phyloP scores from a whole-genome alignment of 2,113 vertebrate species.

The Charina bottae region DNA sequence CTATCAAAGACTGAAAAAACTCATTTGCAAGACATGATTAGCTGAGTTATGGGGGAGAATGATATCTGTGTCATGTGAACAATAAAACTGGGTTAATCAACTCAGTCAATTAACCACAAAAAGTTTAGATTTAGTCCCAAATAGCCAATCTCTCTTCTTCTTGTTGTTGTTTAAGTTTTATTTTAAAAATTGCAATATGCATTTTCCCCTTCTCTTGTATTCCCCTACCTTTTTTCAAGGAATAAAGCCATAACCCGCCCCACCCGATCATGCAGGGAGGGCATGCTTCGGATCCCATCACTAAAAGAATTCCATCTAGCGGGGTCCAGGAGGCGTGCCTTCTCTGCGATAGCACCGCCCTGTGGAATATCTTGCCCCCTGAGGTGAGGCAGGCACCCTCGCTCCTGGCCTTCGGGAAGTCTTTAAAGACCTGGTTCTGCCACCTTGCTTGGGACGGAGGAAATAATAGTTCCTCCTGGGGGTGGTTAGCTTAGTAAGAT shows the following conservation, averaged over 20 bases:
- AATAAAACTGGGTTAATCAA: not conserved
- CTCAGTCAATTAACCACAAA: not conserved
- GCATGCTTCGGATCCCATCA: no score
- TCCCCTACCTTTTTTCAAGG: not conserved
- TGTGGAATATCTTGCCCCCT: no score
- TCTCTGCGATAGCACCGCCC: no score
- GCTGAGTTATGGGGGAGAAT: not conserved
- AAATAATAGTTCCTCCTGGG: no score
- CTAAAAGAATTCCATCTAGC: no score
- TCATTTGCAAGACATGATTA: not conserved
- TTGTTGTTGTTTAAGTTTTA: not conserved
- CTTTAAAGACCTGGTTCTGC: no score
- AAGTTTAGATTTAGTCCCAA: not conserved
- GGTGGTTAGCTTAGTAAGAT: no score
- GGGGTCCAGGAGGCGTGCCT: no score
- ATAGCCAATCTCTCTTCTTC: not conserved
- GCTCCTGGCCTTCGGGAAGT: no score
- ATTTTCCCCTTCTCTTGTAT: not conserved
- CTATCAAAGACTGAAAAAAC: not conserved
- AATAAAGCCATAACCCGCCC: not conserved
- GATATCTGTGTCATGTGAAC: not conserved
- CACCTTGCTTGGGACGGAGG: no score
- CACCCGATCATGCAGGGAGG: no score
- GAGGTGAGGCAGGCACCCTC: no score
- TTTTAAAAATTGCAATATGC: not conserved